Evolutionary conservation across 2,113 vertebrate species (phyloP).

Genomic region (Falco punctatus): DNA sequence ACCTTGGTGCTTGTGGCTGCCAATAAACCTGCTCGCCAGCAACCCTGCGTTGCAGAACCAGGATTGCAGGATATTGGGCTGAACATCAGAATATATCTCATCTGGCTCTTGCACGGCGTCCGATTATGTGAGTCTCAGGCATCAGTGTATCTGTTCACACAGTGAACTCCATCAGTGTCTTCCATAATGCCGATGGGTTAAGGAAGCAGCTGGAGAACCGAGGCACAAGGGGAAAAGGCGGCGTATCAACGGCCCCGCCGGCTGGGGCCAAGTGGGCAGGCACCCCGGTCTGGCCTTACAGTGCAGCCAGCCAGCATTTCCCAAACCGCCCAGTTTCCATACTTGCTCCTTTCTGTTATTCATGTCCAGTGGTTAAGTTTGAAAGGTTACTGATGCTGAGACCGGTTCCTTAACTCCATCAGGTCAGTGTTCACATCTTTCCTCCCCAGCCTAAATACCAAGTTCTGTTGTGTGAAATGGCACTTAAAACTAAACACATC

Average conservation of each 20-base stretch:
- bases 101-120: not conserved
- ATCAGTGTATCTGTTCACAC: not conserved
- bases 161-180: not conserved
- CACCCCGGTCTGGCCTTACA: not conserved
- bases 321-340: not conserved
- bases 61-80: not conserved
- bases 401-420: not conserved
- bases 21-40: not conserved
- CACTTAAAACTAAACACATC: not conserved
- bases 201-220: not conserved
- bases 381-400: not conserved
- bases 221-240: not conserved
- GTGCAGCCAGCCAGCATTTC: not conserved
- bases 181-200: not conserved
- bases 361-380: not conserved
- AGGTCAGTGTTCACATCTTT: not conserved
- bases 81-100: not conserved
- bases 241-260: fast-evolving
- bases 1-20: not conserved
- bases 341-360: not conserved
- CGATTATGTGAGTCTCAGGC: fast-evolving
- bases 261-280: not conserved
- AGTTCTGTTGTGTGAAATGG: not conserved
- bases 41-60: not conserved
- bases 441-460: not conserved